phyloP scores from a whole-genome alignment of 2,888 invertebrate genomes.

The Drosophila mimetica region DNA sequence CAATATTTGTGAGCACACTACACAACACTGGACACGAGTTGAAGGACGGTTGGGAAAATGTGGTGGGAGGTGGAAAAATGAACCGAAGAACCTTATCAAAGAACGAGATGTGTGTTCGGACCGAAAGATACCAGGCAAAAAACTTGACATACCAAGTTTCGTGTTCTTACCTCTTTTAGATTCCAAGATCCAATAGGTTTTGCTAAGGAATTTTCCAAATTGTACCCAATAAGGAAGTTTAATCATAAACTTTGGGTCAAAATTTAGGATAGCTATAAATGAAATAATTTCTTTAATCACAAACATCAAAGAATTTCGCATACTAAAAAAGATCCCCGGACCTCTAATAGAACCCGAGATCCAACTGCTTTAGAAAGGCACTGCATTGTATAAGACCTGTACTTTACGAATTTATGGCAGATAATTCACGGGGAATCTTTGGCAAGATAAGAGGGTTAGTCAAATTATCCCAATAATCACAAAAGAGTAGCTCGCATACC shows the following conservation, averaged over 20 bases:
- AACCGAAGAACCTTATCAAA: background rate
- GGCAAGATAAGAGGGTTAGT: background rate
- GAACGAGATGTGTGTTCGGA: background rate
- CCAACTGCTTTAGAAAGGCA: too few relatives aligned
- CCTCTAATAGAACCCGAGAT: background rate
- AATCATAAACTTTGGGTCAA: background rate
- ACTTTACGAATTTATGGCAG: conserved; percentile 1
- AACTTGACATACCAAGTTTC: background rate
- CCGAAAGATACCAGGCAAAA: background rate
- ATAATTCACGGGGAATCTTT: conserved; percentile 2
- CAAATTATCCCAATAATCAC: conserved; percentile 2
- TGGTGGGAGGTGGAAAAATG: background rate
- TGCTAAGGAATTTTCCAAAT: background rate
- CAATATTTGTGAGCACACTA: conserved; percentile 61
- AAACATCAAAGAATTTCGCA: background rate
- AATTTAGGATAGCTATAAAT: background rate
- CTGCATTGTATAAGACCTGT: background rate
- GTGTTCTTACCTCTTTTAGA: background rate
- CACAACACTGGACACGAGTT: conserved; percentile 31
- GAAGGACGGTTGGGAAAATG: conserved; percentile 8
- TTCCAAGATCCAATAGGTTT: background rate
- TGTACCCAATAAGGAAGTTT: background rate
- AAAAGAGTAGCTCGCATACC: background rate
- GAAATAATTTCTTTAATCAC: background rate
- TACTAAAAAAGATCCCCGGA: background rate